Conservation (phyloP, 2,888 invertebrate genomes). For the Mechanitis mazaeus region DNA sequence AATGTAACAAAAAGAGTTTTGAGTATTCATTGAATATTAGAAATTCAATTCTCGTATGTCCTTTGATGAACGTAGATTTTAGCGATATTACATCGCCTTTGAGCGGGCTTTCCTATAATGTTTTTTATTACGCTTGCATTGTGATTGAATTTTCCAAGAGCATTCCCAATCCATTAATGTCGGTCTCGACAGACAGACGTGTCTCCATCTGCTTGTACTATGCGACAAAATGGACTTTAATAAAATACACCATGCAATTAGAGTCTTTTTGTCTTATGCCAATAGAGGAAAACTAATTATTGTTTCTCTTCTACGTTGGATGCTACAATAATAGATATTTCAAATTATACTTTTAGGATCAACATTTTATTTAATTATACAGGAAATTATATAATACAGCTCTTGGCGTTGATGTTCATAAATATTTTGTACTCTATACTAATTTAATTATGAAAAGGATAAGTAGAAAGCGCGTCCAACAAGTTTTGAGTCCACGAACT, state of each 20-base stretch:
- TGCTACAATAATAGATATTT: not conserved
- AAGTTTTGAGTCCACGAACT: conserved; percentile 10
- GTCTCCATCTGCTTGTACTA: not conserved
- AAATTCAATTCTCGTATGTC: conserved; percentile 32
- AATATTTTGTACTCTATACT: too few species aligned
- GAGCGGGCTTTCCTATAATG: conserved; percentile 26
- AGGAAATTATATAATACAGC: too few species aligned
- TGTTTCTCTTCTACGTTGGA: too few species aligned
- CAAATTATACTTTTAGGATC: too few species aligned
- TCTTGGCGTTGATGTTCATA: too few species aligned
- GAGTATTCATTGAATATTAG: conserved; percentile 26
- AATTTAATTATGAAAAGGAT: too few species aligned
- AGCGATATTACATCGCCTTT: conserved; percentile 30
- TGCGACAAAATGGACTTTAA: not conserved
- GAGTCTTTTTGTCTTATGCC: not conserved
- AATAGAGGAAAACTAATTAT: too few species aligned
- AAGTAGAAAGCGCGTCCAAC: conserved; percentile 9
- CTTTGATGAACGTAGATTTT: conserved; percentile 35
- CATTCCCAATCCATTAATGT: conserved; percentile 28
- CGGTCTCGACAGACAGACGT: conserved; percentile 6
- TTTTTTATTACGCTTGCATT: conserved; percentile 30
- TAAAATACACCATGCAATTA: conserved; percentile 2
- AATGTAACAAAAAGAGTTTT: not conserved
- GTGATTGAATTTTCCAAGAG: conserved; percentile 28
- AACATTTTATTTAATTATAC: too few species aligned